Percentiles rank a stretch among this genome's conserved stretches.
Conservation (phyloP, 2,113 vertebrate species). For the Carollia perspicillata region DNA sequence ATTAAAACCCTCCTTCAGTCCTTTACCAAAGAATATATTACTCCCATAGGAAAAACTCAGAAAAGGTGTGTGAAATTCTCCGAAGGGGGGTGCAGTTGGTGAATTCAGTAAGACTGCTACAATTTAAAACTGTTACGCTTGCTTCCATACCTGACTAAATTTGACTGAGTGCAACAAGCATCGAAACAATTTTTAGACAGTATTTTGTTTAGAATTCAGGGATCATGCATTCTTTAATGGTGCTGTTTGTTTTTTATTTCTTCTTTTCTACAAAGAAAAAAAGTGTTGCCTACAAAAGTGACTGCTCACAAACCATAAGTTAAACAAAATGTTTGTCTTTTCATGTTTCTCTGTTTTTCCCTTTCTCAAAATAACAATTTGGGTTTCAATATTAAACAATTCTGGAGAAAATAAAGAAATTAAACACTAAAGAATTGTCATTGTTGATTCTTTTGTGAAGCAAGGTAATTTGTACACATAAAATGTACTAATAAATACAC, state of each 20-base stretch:
- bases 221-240: slow-evolving; percentile 90
- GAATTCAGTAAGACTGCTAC: slow-evolving; percentile 74
- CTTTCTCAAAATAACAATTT: slow-evolving; percentile 81
- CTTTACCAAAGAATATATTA: slow-evolving; percentile 89
- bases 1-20: slow-evolving; percentile 84
- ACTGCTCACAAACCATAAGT: slow-evolving; percentile 83
- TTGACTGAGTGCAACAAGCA: slow-evolving; percentile 79
- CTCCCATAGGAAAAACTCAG: slow-evolving; percentile 81
- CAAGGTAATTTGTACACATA: background rate
- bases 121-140: slow-evolving; percentile 79
- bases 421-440: slow-evolving; percentile 75
- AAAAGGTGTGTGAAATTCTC: slow-evolving; percentile 83
- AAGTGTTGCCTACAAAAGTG: slow-evolving; percentile 84
- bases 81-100: slow-evolving; percentile 81
- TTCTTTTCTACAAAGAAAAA: slow-evolving; percentile 80
- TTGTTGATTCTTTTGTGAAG: slow-evolving; percentile 71
- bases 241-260: slow-evolving; percentile 82
- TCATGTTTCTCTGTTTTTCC: slow-evolving; percentile 79
- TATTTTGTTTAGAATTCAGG: slow-evolving; percentile 90
- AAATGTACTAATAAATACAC: background rate
- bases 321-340: slow-evolving; percentile 83
- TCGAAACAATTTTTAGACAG: slow-evolving; percentile 80
- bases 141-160: slow-evolving; percentile 81
- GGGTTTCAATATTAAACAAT: slow-evolving; percentile 85
- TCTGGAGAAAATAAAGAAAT: slow-evolving; percentile 85